phyloP scores from a whole-genome alignment of 1,140 invertebrate genomes.

The Apis florea region DNA sequence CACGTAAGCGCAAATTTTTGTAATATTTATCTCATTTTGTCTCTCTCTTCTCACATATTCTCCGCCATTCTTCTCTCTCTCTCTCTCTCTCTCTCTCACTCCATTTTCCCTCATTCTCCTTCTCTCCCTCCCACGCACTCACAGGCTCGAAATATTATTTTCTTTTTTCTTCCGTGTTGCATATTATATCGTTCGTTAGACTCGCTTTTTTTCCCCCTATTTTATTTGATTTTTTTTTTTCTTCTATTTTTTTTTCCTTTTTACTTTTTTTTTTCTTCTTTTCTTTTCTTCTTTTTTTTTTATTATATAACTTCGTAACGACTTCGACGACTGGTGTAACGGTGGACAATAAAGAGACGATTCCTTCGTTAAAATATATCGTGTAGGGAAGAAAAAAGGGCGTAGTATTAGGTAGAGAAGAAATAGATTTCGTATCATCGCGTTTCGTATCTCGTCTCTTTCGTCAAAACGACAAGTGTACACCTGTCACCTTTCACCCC shows the following conservation, averaged over 20 bases:
- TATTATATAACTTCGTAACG: conserved; percentile 22
- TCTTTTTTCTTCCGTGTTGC: background rate
- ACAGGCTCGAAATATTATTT: conserved; percentile 8
- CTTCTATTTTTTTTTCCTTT: no score
- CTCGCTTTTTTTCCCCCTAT: background rate
- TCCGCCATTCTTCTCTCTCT: background rate
- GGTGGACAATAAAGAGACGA: conserved; percentile 63
- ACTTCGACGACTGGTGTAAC: conserved; percentile 63
- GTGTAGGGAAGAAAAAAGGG: conserved; percentile 60
- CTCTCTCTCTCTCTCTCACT: background rate
- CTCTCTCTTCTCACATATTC: conserved; percentile 8
- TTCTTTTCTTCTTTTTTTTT: no score
- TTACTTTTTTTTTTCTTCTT: background rate
- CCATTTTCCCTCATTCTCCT: background rate
- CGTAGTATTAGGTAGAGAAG: conserved; percentile 59
- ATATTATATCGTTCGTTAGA: background rate
- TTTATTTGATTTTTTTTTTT: background rate
- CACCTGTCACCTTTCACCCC: background rate
- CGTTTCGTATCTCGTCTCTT: conserved; percentile 46
- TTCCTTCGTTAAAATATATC: conserved; percentile 64
- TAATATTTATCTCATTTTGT: no score
- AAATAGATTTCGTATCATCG: conserved; percentile 68
- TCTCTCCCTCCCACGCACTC: conserved; percentile 7
- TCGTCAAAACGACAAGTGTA: background rate
- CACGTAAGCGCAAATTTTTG: no score